Percentiles rank a stretch among this genome's conserved stretches.
phyloP scores from a whole-genome alignment of 2,888 invertebrate genomes.

The Athrips mouffetella region DNA sequence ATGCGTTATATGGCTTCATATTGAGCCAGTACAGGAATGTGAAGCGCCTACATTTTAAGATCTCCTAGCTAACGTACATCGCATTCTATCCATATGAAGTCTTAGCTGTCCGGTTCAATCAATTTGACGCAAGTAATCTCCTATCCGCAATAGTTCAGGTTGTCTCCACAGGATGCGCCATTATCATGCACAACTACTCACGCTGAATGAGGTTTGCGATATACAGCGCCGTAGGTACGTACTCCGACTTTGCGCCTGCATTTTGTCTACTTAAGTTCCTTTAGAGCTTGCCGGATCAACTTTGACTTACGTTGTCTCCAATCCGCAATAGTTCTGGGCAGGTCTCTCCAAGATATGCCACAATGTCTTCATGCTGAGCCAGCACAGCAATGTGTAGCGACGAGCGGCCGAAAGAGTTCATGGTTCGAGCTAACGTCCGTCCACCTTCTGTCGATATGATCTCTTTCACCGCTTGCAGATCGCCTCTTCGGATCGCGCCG shows the following conservation, averaged over 20 bases:
- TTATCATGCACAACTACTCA: no score
- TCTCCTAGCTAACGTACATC: no score
- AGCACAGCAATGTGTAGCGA: conserved; percentile 92
- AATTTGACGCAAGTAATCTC: no score
- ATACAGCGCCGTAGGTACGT: no score
- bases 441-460: conserved; percentile 75
- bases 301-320: conserved; percentile 88
- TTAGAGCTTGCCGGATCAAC: not conserved
- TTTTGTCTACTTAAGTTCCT: not conserved
- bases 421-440: conserved; percentile 59
- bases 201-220: no score
- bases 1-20: no score
- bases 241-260: not conserved
- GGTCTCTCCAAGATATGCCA: conserved; percentile 84
- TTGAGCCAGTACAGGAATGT: no score
- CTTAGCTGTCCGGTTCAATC: no score
- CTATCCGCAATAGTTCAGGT: no score
- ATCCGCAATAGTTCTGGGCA: conserved; percentile 86
- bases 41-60: no score
- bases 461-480: conserved; percentile 77
- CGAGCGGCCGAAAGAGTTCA: conserved; percentile 85
- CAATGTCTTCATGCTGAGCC: conserved; percentile 88
- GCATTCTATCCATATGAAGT: no score
- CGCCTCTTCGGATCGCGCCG: conserved; percentile 81
- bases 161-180: no score